Base-by-base conservation (phyloP, 2,888 invertebrate species). In the Agriopis aurantiaria region DNA sequence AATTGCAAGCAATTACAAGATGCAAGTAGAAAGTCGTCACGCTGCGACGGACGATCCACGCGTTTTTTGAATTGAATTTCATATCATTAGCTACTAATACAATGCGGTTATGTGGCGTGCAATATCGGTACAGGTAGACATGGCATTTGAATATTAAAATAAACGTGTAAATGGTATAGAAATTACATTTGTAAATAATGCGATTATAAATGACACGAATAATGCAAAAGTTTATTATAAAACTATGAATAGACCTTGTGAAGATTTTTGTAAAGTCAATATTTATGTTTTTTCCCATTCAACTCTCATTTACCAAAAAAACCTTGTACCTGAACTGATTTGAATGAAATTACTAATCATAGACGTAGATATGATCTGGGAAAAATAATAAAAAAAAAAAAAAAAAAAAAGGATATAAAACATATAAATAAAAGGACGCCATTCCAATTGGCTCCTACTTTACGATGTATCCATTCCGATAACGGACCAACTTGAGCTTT, bases 11-110 rank as follows among this genome's bases (percentile, higher is more conserved):
- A 87, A 91, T 91, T 89, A 89, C 78, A 72, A 90, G 91, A 91
- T 91, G 87, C 87, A 86, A 70, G 78, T 85, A 84, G 93, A 93
- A 93, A 93, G 93, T 85, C 59, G 91, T 90, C 83, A 91, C 92
- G 91, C 85, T 90, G 89, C 87, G 88, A 85, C 85, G 86, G 61
- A 75, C 77, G 65, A 75, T 87, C 88, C 83, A 91, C 90, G 90
- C 82, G 75, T 70, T 66, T 63, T 63, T 62, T 63, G 53, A 66
- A 70, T 59, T 33, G 33, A 53, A 65, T 66, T 63, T 60, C 64
- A 61, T 73, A 61, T 68, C 64, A 69, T 69, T 64, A 67, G 57
- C 58, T 41, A 40, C 14, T 63, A 61, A 70, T 69, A 46, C 58
- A 17, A 59, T 65, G 10, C 56, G 57, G 66, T 52, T 62, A 63